Evolutionary conservation across 2,797 vertebrate genomes (phyloP), one percentile per base, ranked within the genome.

Genomic region (Otolemur crassicaudatus): DNA sequence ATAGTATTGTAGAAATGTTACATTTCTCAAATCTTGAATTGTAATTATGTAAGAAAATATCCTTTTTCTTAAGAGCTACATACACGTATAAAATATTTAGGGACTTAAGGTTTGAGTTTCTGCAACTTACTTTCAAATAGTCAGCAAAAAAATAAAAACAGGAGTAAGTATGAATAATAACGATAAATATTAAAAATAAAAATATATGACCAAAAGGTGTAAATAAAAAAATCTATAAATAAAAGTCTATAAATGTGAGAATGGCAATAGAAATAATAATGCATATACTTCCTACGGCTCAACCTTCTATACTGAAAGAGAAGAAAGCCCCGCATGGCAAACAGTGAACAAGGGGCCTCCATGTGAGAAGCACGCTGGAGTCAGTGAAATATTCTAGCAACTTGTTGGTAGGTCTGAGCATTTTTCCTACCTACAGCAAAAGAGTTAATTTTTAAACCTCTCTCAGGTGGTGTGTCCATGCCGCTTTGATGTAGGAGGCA

Each of bases 21-120:
- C 81, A 87, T 72, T 77, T 40, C 56, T 19, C 56, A 22, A 13
- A 91, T 91, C 63, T 87, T 70, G 46, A 96, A 70, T 49, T 73
- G 6, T n/a, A 22, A 14, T 83, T 87, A 69, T 79, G 16, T 67
- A 60, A 87, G 37, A 92, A 3, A 63, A 40, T 9, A 5, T 79
- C n/a, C 46, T 63, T 87, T 69, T 31, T 40, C 56, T 69, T 89
- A 65, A 46, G 53, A 14, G 8, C 25, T 34, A 63, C 43, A 9
- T 58, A 53, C 49, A 53, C 17, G 49, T 53, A 25, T 29, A 19
- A 65, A 69, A 6, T 76, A 40, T 37, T 85, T 69, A 92, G 40
- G 20, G 5, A 22, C 49, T 73, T 76, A 22, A 4, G 16, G 2
- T 75, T 13, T 87, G 46, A 13, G 17, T 80, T 25, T 90, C 72